A percentile compares a stretch with the other conserved stretches of the same genome.
Conservation (phyloP, 1,140 invertebrate species). For the Nebria ingens region DNA sequence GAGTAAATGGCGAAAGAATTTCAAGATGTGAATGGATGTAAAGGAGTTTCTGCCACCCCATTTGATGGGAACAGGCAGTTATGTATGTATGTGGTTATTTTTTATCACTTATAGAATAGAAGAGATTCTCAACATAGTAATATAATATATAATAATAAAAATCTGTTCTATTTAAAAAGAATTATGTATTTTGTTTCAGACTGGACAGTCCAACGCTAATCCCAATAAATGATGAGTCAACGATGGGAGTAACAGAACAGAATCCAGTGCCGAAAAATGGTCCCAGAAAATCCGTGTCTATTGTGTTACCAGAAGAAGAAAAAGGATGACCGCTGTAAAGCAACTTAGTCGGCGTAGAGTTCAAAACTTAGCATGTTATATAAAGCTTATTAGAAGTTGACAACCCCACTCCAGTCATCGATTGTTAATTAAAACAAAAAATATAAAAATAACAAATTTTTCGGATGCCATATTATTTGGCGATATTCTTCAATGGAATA, state of each 20-base stretch:
- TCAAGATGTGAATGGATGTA: no score
- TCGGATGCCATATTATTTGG: slow-evolving; percentile 11
- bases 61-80: no score
- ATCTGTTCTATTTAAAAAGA: no score
- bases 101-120: no score
- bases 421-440: slow-evolving; percentile 9
- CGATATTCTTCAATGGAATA: slow-evolving; percentile 11
- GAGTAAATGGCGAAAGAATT: no score
- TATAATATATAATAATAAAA: no score
- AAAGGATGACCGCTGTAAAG: slow-evolving; percentile 34
- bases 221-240: slow-evolving; percentile 32
- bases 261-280: slow-evolving; percentile 23
- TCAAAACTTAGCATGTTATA: slow-evolving; percentile 12
- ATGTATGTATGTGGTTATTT: no score
- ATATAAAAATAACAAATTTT: no score
- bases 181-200: slow-evolving; percentile 11
- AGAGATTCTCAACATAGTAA: no score
- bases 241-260: slow-evolving; percentile 27
- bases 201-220: slow-evolving; percentile 25
- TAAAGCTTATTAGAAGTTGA: slow-evolving; percentile 12
- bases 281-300: slow-evolving; percentile 39
- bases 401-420: slow-evolving; percentile 7
- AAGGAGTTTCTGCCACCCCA: no score
- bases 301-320: slow-evolving; percentile 43
- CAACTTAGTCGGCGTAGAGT: background rate